A percentile compares a stretch with the other conserved stretches of the same genome.
Evolutionary conservation across 2,888 invertebrate genomes (phyloP).

Genomic region (Zhuqinia jingwanae): DNA sequence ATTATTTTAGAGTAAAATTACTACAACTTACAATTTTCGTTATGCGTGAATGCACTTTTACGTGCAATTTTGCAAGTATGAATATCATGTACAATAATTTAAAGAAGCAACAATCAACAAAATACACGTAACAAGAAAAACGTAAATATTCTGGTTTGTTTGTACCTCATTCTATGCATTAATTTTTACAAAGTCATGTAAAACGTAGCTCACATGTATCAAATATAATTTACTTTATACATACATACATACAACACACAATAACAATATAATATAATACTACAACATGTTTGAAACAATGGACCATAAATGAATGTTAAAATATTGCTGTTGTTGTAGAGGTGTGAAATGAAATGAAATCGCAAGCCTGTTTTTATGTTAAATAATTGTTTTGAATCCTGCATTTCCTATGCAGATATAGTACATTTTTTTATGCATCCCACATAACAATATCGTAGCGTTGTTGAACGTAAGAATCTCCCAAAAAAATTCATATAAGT

Average conservation of each 20-base stretch:
- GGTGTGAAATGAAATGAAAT: slow-evolving; percentile 61
- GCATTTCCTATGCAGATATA: slow-evolving; percentile 45
- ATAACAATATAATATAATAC: not conserved
- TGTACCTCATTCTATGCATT: not conserved
- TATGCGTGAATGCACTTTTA: not conserved
- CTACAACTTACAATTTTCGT: not conserved
- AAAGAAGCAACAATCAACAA: slow-evolving; percentile 11
- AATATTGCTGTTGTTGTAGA: not conserved
- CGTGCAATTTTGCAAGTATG: not conserved
- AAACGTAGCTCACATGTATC: not conserved
- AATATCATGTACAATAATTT: not conserved
- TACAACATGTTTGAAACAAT: slow-evolving; percentile 9
- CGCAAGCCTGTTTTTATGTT: slow-evolving; percentile 51
- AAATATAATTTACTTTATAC: not conserved
- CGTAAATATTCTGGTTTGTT: slow-evolving; percentile 25
- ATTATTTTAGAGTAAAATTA: not conserved
- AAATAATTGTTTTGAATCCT: slow-evolving; percentile 54
- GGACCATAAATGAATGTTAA: not conserved
- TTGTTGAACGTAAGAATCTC: too few species aligned
- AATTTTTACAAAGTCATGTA: not conserved
- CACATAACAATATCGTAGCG: not conserved
- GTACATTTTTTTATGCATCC: not conserved
- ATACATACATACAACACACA: not conserved
- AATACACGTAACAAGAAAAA: not conserved
- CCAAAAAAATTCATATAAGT: too few species aligned